Base-by-base conservation (phyloP, 2,888 invertebrate species). In the Drosophila anomelani region DNA sequence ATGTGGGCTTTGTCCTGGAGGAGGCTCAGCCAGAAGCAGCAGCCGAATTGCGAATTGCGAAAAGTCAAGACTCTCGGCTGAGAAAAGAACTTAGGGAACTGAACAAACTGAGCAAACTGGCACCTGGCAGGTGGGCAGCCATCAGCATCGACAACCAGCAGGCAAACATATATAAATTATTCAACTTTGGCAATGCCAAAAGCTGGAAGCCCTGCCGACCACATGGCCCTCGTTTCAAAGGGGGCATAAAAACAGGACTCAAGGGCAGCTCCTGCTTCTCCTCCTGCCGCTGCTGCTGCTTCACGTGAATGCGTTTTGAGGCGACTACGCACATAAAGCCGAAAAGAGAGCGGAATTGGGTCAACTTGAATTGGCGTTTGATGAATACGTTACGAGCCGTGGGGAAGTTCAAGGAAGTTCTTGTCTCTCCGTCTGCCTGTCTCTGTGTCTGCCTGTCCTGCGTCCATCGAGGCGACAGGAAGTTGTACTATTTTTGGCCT, bases 351-450 rank as follows among this genome's bases (percentile, higher is more conserved):
- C 34, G 57, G 43, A 73, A 73, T 75, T 75, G 75, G 75, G 72
- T 75, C 72, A 73, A 73, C 57, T 73, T 71, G 72, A 46, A 72
- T 70, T 70, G 70, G 70, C 72, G 60, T 54, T 73, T 75, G 75
- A 73, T 72, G 63, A 74, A 68, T 70, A 69, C 57, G 57, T 69
- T 68, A 69, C 56, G 34, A 41, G 58, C n/a, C 12, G 10, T 8
- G 13, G 38, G 20, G 9, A 44, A 66, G 64, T 32, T 38, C 23
- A 41, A 23, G 66, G 36, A 43, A 66, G 41, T 36, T 17, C 32
- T 17, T 26, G 41, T 47, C 44, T 51, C 13, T 29, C 53, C 17
- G 41, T 32, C 53, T 20, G 7, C 1, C 38, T 62, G 32, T 34
- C 26, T 34, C 41, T 23, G 41, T 34, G 57, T 41, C 53, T 23